Evolutionary conservation across 2,113 vertebrate genomes (phyloP).

Genomic region (Dicentrarchus labrax): DNA sequence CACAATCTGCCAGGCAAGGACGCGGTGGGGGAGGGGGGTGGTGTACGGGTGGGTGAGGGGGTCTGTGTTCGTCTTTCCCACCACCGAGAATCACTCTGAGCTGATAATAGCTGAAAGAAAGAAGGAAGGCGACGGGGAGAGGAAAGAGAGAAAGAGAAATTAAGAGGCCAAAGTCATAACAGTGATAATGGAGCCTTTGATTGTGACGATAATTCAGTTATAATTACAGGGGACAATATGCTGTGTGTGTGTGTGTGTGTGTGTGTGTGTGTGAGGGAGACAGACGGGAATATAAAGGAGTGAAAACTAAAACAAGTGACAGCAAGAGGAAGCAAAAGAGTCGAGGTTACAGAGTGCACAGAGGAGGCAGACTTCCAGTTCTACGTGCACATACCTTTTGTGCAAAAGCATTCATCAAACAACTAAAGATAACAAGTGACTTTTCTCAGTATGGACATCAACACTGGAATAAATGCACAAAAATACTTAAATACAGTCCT

Average conservation of each 20-base stretch:
- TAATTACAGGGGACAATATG: constrained; percentile 55
- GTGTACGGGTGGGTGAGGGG: not conserved
- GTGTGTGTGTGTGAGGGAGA: not conserved
- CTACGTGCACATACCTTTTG: no score
- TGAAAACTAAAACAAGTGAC: not conserved
- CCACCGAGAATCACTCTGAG: constrained; percentile 5
- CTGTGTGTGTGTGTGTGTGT: constrained; percentile 8
- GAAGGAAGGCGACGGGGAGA: not conserved
- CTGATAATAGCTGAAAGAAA: constrained; percentile 20
- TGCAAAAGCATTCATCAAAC: no score
- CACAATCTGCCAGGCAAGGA: constrained; percentile 50
- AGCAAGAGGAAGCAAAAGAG: no score
- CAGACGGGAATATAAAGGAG: not conserved
- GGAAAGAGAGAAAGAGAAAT: constrained; percentile 6
- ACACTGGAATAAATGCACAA: no score
- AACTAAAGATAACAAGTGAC: no score
- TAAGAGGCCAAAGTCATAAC: constrained; percentile 56
- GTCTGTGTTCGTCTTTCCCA: constrained; percentile 10
- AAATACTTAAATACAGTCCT: no score
- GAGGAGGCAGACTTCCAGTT: not conserved
- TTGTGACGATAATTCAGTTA: constrained; percentile 62
- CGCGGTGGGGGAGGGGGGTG: not conserved
- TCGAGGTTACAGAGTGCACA: not conserved
- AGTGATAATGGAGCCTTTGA: constrained; percentile 64
- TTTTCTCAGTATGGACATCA: no score